Evolutionary conservation across 2,113 vertebrate genomes (phyloP), one percentile per base, ranked within the genome.

Genomic region (Microcebus murinus): DNA sequence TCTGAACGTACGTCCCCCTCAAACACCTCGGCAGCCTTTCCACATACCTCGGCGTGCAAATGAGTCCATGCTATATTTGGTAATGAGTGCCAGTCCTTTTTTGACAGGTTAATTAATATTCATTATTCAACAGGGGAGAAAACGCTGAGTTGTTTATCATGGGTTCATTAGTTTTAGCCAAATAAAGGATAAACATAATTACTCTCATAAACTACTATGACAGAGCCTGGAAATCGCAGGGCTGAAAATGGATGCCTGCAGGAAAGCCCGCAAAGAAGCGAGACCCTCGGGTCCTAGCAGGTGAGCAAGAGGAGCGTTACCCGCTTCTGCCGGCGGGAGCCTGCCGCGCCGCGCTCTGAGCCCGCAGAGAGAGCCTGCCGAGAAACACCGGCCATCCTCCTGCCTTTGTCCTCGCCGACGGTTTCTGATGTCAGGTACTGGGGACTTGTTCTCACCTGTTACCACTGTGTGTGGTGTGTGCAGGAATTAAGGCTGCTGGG

Each of bases 101-200:
- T 34, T 98, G 98, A 97, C 98, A 98, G 98, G 91, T 65, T 95
- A 98, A 98, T 99, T 99, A 98, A 99, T 99, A 98, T 98, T 98
- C 98, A 98, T 99, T 98, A 98, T 98, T 96, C 97, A 94, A 94
- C 71, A 50, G 97, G 96, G 93, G 95, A 97, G 97, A 97, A 98
- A 98, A 97, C 0, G 93, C 97, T 98, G 98, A 97, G 98, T 96
- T 98, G 98, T 98, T 98, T 98, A 96, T 98, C 97, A 79, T 74
- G 97, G 98, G 98, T 98, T 98, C 98, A 98, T 99, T 99, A 98
- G 97, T 97, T 98, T 98, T 98, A 96, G 98, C 98, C 98, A 98
- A 99, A 98, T 98, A 98, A 97, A 97, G 74, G 97, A 97, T 97
- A 96, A 98, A 98, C 67, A 8, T 97, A 98, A 98, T 99, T 98